phyloP scores from a whole-genome alignment of 2,113 vertebrate species.

The Choloepus hoffmanni region DNA sequence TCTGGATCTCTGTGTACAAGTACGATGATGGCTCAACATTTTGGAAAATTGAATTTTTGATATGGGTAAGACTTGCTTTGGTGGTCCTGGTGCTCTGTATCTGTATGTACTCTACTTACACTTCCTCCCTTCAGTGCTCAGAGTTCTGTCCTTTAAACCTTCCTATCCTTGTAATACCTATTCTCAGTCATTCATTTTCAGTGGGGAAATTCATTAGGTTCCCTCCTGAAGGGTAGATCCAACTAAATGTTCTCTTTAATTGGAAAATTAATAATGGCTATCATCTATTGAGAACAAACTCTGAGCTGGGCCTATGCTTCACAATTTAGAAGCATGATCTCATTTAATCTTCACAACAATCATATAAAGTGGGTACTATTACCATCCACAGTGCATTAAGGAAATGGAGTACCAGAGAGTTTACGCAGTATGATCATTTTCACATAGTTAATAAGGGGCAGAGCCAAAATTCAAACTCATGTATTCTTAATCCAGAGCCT shows the following conservation, averaged over 20 bases:
- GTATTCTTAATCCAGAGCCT: constrained; percentile 54
- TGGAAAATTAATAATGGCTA: constrained; percentile 7
- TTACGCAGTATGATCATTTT: constrained; percentile 4
- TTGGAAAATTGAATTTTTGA: not conserved
- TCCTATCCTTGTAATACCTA: not conserved
- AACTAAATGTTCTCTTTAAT: constrained; percentile 30
- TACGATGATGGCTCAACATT: not conserved
- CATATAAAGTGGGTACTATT: not conserved
- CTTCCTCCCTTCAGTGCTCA: not conserved
- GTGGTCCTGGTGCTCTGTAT: not conserved
- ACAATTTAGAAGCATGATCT: constrained; percentile 27
- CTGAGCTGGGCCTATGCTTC: not conserved
- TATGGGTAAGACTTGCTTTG: not conserved
- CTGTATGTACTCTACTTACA: not conserved
- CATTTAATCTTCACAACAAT: constrained; percentile 40
- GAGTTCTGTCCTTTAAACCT: not conserved
- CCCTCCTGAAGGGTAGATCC: not conserved
- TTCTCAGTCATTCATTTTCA: not conserved
- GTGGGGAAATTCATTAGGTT: not conserved
- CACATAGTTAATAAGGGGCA: not conserved
- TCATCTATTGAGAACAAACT: constrained; percentile 51
- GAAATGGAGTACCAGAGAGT: not conserved
- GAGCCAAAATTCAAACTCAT: constrained; percentile 19
- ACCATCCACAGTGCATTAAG: not conserved
- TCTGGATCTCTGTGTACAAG: not conserved